Evolutionary conservation across 2,113 vertebrate species (phyloP), one percentile per base, ranked within the genome.

Genomic region (Tichodroma muraria): DNA sequence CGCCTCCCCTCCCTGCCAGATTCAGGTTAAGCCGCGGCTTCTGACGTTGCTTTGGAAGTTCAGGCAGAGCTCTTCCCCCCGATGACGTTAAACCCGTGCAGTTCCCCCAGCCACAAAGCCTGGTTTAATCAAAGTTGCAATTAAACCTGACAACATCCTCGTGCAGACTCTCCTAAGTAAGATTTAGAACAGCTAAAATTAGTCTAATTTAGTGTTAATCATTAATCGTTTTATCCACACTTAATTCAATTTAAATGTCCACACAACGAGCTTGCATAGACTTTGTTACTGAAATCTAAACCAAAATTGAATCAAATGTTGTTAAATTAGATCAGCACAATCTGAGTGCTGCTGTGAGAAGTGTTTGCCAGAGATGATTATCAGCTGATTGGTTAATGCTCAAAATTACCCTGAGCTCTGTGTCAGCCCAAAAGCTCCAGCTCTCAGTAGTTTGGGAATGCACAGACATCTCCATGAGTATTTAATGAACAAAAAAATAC

Each of bases 171-270:
- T 69, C 85, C 47, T 40, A 64, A 94, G 80, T 81, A 57, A 91
- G 94, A 94, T 94, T 83, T 89, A 47, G 59, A 91, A 44, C 79
- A 19, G 85, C 94, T 97, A 97, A 96, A 95, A 97, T 95, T 95
- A 95, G 96, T 85, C 85, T 95, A 93, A 95, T 96, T 96, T 89
- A 75, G 70, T 49, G 71, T 83, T 90, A 95, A 83, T 84, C 93
- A 93, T 97, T 94, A 93, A 93, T 94, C 85, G 65, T 66, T 93
- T 90, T 78, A 95, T 52, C 91, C 71, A 38, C 76, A 5, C 52
- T 59, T 91, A 93, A 96, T 95, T 94, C 89, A 91, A 95, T 95
- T 94, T 90, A 93, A 80, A 80, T 75, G 85, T 88, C 94, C 94
- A 31, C 85, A 95, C 85, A 49, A 77, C 0, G 3, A 79, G 88